phyloP scores from a whole-genome alignment of 2,888 invertebrate species.

The Nomada fucata region DNA sequence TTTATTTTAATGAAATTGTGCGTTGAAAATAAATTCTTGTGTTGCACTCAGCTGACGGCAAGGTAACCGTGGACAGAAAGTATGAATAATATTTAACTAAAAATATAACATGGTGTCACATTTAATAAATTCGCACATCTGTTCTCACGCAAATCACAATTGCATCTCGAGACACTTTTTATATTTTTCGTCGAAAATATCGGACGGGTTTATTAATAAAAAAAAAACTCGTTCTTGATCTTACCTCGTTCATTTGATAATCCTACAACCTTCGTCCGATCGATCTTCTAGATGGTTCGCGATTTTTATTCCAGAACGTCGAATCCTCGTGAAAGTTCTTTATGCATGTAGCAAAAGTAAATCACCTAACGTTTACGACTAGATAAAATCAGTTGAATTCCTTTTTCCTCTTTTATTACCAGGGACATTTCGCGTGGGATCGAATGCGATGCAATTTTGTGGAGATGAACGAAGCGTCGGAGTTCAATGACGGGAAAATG shows the following conservation, averaged over 20 bases:
- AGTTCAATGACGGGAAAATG: background rate
- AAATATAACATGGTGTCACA: background rate
- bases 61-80: too few species aligned
- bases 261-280: background rate
- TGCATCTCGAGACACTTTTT: too few species aligned
- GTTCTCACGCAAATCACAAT: too few species aligned
- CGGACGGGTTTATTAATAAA: too few species aligned
- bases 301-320: background rate
- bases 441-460: background rate
- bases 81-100: too few species aligned
- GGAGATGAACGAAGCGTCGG: background rate
- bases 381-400: background rate
- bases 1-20: too few species aligned
- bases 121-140: background rate
- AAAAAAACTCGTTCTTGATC: too few species aligned
- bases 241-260: too few species aligned
- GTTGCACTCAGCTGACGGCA: too few species aligned
- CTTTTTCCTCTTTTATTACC: background rate
- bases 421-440: background rate
- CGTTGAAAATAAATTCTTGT: too few species aligned
- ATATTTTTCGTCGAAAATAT: too few species aligned
- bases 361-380: slow-evolving; percentile 4
- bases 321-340: background rate
- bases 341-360: background rate
- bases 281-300: background rate